Conservation (phyloP, 2,888 invertebrate genomes). For the Hyles lineata region DNA sequence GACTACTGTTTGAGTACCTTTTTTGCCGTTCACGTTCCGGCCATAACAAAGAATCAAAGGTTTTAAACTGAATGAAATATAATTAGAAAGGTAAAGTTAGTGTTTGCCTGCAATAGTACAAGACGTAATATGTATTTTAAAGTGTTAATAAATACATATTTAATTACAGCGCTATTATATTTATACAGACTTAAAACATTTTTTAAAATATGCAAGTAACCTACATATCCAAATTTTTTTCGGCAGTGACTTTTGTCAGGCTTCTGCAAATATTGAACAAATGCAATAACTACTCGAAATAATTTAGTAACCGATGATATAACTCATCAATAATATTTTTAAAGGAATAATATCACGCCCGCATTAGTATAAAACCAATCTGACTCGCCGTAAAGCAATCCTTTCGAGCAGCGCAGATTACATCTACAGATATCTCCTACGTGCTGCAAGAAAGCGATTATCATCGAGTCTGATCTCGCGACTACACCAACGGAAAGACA, state of each 20-base stretch:
- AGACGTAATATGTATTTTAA: background rate
- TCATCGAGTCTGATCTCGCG: constrained; percentile 3
- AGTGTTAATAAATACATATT: background rate
- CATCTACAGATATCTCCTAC: background rate
- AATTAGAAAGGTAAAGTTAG: background rate
- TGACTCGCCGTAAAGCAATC: constrained; percentile 12
- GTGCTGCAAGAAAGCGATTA: constrained; percentile 20
- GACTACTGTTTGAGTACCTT: constrained; percentile 12
- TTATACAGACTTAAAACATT: background rate
- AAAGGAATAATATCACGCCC: background rate
- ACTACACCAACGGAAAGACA: background rate
- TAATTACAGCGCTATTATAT: background rate
- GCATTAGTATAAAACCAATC: constrained; percentile 15
- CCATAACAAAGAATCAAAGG: background rate
- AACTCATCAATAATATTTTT: background rate
- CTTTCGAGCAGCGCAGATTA: constrained; percentile 3
- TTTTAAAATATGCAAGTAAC: too few species aligned
- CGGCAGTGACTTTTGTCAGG: too few species aligned
- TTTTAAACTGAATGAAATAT: constrained; percentile 4
- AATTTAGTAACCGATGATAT: too few species aligned
- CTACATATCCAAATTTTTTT: too few species aligned
- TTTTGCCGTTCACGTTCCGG: constrained; percentile 21
- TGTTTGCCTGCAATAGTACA: background rate
- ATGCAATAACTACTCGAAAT: too few species aligned
- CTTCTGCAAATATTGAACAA: too few species aligned